Conservation (phyloP, 1,140 invertebrate genomes). For the Araneus ventricosus region DNA sequence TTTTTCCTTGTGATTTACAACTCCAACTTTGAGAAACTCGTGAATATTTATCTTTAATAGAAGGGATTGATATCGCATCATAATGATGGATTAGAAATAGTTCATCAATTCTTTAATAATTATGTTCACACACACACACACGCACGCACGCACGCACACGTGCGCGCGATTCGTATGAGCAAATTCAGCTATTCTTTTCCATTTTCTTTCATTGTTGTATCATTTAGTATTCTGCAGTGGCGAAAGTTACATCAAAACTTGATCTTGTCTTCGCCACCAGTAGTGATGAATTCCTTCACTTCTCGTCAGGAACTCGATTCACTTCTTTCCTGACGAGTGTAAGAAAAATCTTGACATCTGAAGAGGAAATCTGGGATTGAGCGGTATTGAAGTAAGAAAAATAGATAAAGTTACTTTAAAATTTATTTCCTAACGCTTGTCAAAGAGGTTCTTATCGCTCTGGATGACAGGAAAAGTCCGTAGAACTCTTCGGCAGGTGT, state of each 20-base stretch:
- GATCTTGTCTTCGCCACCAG: not conserved
- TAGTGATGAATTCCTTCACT: not conserved
- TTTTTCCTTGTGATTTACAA: too few relatives aligned
- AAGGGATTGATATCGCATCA: too few relatives aligned
- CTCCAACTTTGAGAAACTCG: too few relatives aligned
- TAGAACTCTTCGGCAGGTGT: conserved; percentile 5
- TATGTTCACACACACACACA: too few relatives aligned
- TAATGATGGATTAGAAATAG: too few relatives aligned
- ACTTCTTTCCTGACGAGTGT: not conserved
- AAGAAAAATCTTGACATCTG: conserved; percentile 26
- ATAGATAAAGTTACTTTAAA: not conserved
- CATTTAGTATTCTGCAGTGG: too few relatives aligned
- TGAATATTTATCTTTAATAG: too few relatives aligned
- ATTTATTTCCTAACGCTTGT: conserved; percentile 27
- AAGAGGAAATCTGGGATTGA: conserved; percentile 28
- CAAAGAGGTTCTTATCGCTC: conserved; percentile 37
- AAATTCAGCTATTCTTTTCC: too few relatives aligned
- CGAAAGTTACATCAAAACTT: not conserved
- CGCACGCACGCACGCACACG: too few relatives aligned
- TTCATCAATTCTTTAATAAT: too few relatives aligned
- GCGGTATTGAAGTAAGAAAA: not conserved
- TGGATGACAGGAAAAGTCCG: conserved; percentile 5
- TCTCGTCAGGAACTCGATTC: not conserved
- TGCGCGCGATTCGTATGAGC: too few relatives aligned
- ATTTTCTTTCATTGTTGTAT: too few relatives aligned